Evolutionary conservation across 2,888 invertebrate genomes (phyloP).

Genomic region (Tortrix viridana): DNA sequence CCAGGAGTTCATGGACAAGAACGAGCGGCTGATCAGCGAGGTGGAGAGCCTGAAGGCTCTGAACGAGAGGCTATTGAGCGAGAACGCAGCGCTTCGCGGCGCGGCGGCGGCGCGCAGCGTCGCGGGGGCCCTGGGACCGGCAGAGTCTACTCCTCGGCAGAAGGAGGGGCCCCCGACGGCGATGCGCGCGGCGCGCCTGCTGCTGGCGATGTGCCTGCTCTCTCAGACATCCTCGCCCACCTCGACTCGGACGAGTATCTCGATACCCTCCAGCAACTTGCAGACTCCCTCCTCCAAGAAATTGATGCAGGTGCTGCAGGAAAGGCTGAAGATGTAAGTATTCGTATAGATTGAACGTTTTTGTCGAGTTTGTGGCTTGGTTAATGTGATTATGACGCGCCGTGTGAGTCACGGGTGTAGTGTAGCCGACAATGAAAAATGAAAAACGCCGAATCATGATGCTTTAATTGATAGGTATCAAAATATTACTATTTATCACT

Average conservation of each 20-base stretch:
- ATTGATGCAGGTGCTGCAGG: constrained; percentile 88
- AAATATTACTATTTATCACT: too few species aligned
- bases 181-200: constrained; percentile 88
- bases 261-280: constrained; percentile 91
- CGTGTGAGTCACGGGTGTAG: too few species aligned
- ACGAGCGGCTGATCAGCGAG: constrained; percentile 86
- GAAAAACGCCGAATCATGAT: too few species aligned
- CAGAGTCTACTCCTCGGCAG: constrained; percentile 97
- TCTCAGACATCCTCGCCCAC: constrained; percentile 92
- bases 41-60: constrained; percentile 86
- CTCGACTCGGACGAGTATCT: constrained; percentile 90
- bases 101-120: constrained; percentile 86
- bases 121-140: constrained; percentile 89
- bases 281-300: constrained; percentile 92
- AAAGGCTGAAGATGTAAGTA: constrained; percentile 87
- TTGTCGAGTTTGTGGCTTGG: neutral
- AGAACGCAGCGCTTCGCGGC: constrained; percentile 85
- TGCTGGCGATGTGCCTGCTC: constrained; percentile 92
- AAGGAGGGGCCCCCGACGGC: constrained; percentile 92
- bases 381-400: too few species aligned
- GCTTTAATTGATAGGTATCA: too few species aligned
- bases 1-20: constrained; percentile 85
- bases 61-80: constrained; percentile 87
- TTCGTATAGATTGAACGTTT: neutral
- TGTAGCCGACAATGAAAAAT: too few species aligned